These are phyloP conservation scores for Notothenia coriiceps DNA, from an alignment of 2,113 vertebrate species.

Conservation along the genomic window DNA sequence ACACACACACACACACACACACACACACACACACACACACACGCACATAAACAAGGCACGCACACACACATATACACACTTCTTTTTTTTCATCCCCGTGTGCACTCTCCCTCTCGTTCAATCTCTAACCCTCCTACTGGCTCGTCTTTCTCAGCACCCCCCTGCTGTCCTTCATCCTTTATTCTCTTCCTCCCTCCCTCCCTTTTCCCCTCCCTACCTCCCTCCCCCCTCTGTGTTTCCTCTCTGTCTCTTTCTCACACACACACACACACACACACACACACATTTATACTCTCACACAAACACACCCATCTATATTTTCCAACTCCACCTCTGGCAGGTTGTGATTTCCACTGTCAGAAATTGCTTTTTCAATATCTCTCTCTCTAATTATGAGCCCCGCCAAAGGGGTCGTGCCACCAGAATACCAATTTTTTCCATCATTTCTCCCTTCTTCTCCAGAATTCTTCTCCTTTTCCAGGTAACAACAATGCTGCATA, in stretches of 20 bases:
- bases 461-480: conserved; percentile 61
- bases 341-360: conserved; percentile 87
- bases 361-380: conserved; percentile 88
- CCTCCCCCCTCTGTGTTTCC: conserved; percentile 30
- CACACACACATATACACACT: conserved; percentile 34
- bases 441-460: conserved; percentile 60
- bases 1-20: conserved; percentile 30
- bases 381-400: conserved; percentile 85
- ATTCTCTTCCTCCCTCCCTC: conserved; percentile 71
- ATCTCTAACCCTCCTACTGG: conserved; percentile 76
- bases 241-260: conserved; percentile 19
- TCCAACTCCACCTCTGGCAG: conserved; percentile 85
- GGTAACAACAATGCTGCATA: conserved; percentile 52
- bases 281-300: conserved; percentile 8
- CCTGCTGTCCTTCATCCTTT: conserved; percentile 82
- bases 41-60: conserved; percentile 5
- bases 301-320: conserved; percentile 76
- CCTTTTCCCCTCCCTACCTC: conserved; percentile 56
- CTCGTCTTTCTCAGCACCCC: conserved; percentile 81
- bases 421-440: conserved; percentile 83
- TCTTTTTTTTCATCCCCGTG: conserved; percentile 65
- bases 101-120: conserved; percentile 71
- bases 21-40: conserved; percentile 14
- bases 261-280: conserved; percentile 22
- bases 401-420: conserved; percentile 83